phyloP scores from a whole-genome alignment of 2,113 vertebrate species.

The Pachycephala philippinensis region DNA sequence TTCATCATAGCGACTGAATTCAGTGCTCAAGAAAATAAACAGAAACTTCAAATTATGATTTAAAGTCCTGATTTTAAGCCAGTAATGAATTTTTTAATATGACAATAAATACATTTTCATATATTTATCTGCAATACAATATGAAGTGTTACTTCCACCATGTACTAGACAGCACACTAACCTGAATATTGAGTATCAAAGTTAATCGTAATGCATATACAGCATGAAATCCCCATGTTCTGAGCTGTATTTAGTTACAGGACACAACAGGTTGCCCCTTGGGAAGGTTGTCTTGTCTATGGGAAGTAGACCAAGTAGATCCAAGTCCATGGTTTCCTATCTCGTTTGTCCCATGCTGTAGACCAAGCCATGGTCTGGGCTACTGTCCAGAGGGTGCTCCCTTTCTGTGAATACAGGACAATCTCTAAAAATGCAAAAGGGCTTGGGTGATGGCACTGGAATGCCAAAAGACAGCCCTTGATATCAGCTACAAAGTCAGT shows the following conservation, averaged over 20 bases:
- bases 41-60: neutral
- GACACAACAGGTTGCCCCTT: neutral
- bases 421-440: neutral
- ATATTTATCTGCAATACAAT: neutral
- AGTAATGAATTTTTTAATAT: neutral
- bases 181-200: neutral
- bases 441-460: neutral
- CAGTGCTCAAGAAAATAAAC: neutral
- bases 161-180: neutral
- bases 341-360: neutral
- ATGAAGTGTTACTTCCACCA: neutral
- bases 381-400: neutral
- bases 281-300: neutral
- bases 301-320: neutral
- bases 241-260: neutral
- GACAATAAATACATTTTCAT: neutral
- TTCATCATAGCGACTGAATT: neutral
- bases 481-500: neutral
- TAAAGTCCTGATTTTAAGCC: neutral
- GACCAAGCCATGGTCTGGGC: neutral
- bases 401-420: neutral
- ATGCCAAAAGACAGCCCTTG: neutral
- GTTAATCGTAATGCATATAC: neutral
- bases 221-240: neutral
- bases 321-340: neutral